These are phyloP conservation scores for Nymphalis urticae DNA, from an alignment of 2,888 invertebrate genomes.

Conservation along the genomic window DNA sequence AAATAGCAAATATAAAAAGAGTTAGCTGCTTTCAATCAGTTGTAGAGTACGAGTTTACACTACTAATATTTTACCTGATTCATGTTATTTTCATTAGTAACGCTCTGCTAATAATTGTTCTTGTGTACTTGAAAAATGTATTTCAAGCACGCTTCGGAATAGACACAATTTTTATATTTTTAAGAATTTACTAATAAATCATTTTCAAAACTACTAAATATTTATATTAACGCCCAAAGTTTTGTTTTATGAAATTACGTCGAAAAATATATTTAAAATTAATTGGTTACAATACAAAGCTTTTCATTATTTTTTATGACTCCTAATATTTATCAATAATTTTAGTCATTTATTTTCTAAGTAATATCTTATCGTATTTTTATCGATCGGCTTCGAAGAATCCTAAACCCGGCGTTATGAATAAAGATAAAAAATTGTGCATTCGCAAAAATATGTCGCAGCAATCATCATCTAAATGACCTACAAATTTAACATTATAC, in stretches of 20 bases:
- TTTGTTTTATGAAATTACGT: not conserved
- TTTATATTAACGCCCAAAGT: no score
- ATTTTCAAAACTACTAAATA: not conserved
- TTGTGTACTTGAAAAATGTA: conserved; percentile 12
- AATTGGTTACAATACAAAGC: no score
- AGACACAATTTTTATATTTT: not conserved
- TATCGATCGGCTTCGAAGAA: conserved; percentile 9
- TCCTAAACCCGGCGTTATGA: conserved; percentile 7
- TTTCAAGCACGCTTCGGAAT: conserved; percentile 4
- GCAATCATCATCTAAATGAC: not conserved
- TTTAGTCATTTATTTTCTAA: not conserved
- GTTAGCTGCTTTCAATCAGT: conserved; percentile 11
- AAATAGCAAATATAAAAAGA: conserved; percentile 3
- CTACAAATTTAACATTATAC: no score
- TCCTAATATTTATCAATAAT: not conserved
- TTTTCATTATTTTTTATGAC: no score
- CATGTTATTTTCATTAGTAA: conserved; percentile 13
- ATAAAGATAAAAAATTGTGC: conserved; percentile 9
- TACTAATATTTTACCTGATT: conserved; percentile 2
- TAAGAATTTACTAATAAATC: not conserved
- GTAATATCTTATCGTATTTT: conserved; percentile 18
- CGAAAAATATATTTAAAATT: not conserved
- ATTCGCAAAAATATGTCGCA: not conserved
- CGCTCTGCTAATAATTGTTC: conserved; percentile 14
- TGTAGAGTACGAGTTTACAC: not conserved